A percentile compares a stretch with the other conserved stretches of the same genome.
These are phyloP conservation scores for Xylota segnis DNA, from an alignment of 2,888 invertebrate genomes.

Conservation along the genomic window DNA sequence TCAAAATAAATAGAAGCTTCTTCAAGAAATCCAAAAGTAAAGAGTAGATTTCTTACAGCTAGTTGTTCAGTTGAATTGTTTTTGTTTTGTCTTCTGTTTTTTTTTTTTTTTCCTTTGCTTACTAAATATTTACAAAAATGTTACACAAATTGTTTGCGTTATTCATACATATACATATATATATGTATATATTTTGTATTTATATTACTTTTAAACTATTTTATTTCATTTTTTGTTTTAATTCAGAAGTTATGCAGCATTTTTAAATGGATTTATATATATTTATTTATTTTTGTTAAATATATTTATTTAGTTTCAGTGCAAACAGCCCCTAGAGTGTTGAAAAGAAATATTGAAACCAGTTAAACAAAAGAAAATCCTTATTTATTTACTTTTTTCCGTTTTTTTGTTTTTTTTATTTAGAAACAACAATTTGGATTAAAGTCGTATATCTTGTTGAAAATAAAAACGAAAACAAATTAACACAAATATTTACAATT, in stretches of 20 bases:
- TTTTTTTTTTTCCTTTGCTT: constrained; percentile 46
- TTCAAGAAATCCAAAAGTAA: constrained; percentile 42
- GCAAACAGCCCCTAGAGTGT: constrained; percentile 62
- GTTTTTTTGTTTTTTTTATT: no score
- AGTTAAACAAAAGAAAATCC: constrained; percentile 12
- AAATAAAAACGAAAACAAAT: constrained; percentile 1
- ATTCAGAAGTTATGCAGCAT: constrained; percentile 48
- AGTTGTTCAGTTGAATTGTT: constrained; percentile 66
- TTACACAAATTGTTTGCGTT: constrained; percentile 62
- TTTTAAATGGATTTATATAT: constrained; percentile 32
- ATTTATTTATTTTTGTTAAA: neutral
- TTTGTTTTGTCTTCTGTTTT: constrained; percentile 29
- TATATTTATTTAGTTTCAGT: constrained; percentile 45
- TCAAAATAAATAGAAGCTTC: neutral
- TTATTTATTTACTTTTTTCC: neutral
- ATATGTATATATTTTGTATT: constrained; percentile 27
- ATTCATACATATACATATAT: constrained; percentile 33
- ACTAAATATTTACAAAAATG: constrained; percentile 68
- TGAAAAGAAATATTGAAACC: constrained; percentile 48
- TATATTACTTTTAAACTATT: constrained; percentile 52
- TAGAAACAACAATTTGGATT: constrained; percentile 14
- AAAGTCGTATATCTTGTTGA: constrained; percentile 38
- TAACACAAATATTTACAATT: constrained; percentile 55
- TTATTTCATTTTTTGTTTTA: constrained; percentile 31
- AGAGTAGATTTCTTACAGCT: constrained; percentile 48